Conservation (phyloP, 1,140 invertebrate species). For the Thaumetopoea pityocampa region DNA sequence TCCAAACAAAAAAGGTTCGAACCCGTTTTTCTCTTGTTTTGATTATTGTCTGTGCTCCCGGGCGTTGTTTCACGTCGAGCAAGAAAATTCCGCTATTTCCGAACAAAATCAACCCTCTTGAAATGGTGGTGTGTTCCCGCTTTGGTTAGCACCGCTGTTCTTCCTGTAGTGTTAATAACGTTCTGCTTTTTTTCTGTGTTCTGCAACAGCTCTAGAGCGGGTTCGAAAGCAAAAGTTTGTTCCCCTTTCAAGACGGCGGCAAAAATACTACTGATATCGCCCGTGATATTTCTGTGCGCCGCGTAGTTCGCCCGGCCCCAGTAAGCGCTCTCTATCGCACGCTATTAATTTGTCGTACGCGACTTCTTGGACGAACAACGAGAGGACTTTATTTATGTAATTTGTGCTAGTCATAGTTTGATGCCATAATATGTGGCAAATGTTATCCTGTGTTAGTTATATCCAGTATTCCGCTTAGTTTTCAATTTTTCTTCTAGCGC, state of each 20-base stretch:
- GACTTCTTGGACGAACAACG: slow-evolving; percentile 13
- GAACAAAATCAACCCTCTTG: slow-evolving; percentile 73
- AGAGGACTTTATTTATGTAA: no score
- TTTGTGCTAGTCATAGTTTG: neutral
- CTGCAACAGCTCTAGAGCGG: slow-evolving; percentile 74
- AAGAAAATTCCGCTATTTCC: slow-evolving; percentile 38
- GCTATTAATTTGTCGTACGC: slow-evolving; percentile 46
- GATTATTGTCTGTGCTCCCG: slow-evolving; percentile 28
- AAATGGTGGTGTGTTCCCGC: slow-evolving; percentile 56
- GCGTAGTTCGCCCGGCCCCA: slow-evolving; percentile 67
- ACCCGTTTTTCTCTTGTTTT: slow-evolving; percentile 28
- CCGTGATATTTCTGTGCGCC: slow-evolving; percentile 82
- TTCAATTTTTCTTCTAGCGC: no score
- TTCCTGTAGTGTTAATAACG: slow-evolving; percentile 38
- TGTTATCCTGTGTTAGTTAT: no score
- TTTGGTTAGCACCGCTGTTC: slow-evolving; percentile 31
- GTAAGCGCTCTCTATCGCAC: slow-evolving; percentile 61
- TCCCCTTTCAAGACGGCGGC: slow-evolving; percentile 82
- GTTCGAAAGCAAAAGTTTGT: slow-evolving; percentile 79
- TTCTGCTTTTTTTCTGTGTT: slow-evolving; percentile 70
- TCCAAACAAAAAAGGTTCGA: no score
- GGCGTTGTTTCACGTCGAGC: slow-evolving; percentile 36
- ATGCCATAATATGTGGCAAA: neutral
- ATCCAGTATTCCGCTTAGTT: no score
- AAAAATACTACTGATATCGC: slow-evolving; percentile 81